A percentile compares a stretch with the other conserved stretches of the same genome.
These are phyloP conservation scores for Pyralis farinalis DNA, from an alignment of 2,888 invertebrate genomes.

Conservation along the genomic window DNA sequence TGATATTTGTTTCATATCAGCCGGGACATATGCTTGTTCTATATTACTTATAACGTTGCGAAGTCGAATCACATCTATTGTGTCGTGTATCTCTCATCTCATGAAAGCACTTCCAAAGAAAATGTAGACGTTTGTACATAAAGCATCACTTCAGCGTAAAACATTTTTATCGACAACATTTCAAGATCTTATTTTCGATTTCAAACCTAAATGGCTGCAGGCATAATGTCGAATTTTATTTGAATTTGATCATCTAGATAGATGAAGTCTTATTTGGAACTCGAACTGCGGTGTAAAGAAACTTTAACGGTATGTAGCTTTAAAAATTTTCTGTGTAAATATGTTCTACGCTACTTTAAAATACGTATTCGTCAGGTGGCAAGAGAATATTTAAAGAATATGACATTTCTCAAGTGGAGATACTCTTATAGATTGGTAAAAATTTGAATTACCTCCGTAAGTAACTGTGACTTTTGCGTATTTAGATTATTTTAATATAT, in stretches of 20 bases:
- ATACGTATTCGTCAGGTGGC: background rate
- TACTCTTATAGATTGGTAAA: too few relatives aligned
- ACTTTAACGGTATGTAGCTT: constrained; percentile 10
- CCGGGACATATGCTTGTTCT: too few relatives aligned
- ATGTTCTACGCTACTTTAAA: background rate
- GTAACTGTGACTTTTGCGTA: too few relatives aligned
- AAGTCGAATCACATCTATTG: too few relatives aligned
- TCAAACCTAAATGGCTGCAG: background rate
- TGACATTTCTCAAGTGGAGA: background rate
- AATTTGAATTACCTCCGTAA: too few relatives aligned
- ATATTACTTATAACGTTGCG: too few relatives aligned
- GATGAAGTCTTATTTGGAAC: constrained; percentile 2
- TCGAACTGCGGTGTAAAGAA: background rate
- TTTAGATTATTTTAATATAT: too few relatives aligned
- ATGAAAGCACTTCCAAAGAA: constrained; percentile 19
- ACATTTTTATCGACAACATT: constrained; percentile 20
- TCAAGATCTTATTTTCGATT: background rate
- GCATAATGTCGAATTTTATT: background rate
- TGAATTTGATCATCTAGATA: background rate
- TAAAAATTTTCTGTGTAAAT: constrained; percentile 9
- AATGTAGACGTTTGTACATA: constrained; percentile 20
- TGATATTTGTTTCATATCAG: too few relatives aligned
- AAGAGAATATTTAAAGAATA: constrained; percentile 2
- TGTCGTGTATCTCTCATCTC: too few relatives aligned
- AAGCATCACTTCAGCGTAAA: constrained; percentile 19